phyloP scores from a whole-genome alignment of 1,140 invertebrate species.

The Eupristina koningsbergeri region DNA sequence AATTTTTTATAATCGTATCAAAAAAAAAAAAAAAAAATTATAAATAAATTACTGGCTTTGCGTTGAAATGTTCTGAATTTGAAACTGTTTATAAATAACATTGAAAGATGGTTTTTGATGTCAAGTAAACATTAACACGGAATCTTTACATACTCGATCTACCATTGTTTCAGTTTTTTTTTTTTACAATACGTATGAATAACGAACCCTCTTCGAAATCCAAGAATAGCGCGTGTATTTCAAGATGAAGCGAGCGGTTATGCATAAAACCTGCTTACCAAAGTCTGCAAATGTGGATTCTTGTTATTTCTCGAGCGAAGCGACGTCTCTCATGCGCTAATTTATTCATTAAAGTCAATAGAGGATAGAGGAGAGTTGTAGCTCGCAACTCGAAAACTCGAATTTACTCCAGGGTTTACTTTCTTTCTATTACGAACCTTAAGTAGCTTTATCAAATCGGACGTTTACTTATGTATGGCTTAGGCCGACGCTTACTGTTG shows the following conservation, averaged over 20 bases:
- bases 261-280: conserved; percentile 35
- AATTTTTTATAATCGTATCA: too few species aligned
- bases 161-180: conserved; percentile 31
- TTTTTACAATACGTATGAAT: not conserved
- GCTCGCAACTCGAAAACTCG: conserved; percentile 39
- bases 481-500: not conserved
- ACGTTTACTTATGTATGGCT: conserved; percentile 28
- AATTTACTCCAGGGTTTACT: conserved; percentile 19
- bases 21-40: too few species aligned
- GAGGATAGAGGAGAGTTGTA: conserved; percentile 2
- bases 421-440: conserved; percentile 41
- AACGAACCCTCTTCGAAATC: conserved; percentile 30
- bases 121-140: not conserved
- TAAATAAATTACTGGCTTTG: too few species aligned
- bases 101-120: not conserved
- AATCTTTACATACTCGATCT: not conserved
- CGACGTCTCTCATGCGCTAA: conserved; percentile 42
- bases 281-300: conserved; percentile 40
- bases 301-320: not conserved
- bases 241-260: conserved; percentile 46
- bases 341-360: conserved; percentile 54
- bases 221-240: conserved; percentile 50
- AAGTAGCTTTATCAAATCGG: conserved; percentile 52
- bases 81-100: too few species aligned
- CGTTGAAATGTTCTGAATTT: too few species aligned